Percentiles rank a stretch among this genome's conserved stretches.
These are phyloP conservation scores for Betta splendens DNA, from an alignment of 2,797 vertebrate genomes.

Conservation along the genomic window DNA sequence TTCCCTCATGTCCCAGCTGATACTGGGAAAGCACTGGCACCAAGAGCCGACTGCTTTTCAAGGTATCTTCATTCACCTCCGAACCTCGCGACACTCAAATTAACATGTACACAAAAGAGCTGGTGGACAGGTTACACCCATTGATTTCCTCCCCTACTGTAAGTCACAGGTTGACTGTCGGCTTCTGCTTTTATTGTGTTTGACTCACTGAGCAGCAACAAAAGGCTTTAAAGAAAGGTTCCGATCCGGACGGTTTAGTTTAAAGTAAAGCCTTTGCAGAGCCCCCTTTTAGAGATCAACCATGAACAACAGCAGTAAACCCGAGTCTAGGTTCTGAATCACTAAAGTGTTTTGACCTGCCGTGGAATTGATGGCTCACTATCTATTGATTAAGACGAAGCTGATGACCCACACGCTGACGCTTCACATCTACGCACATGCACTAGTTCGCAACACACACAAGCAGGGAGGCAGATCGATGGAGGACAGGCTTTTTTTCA, in stretches of 20 bases:
- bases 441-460: slow-evolving; percentile 2
- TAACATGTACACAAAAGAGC: slow-evolving; percentile 54
- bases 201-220: slow-evolving; percentile 35
- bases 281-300: slow-evolving; percentile 20
- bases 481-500: slow-evolving; percentile 27
- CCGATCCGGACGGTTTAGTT: slow-evolving; percentile 43
- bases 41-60: slow-evolving; percentile 39
- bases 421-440: neutral
- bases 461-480: slow-evolving; percentile 1
- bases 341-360: slow-evolving; percentile 37
- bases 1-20: slow-evolving; percentile 27
- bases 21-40: slow-evolving; percentile 28
- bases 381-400: slow-evolving; percentile 2
- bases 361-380: slow-evolving; percentile 8
- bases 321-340: slow-evolving; percentile 14
- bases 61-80: slow-evolving; percentile 40
- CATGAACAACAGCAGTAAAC: slow-evolving; percentile 14
- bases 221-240: slow-evolving; percentile 34
- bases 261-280: slow-evolving; percentile 19
- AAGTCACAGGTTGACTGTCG: slow-evolving; percentile 39
- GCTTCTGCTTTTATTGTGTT: slow-evolving; percentile 29
- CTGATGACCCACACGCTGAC: neutral
- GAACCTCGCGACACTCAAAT: slow-evolving; percentile 42
- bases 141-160: slow-evolving; percentile 31
- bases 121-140: slow-evolving; percentile 18